Base-by-base conservation (phyloP, 2,888 invertebrate genomes). In the Punctoribates punctum region DNA sequence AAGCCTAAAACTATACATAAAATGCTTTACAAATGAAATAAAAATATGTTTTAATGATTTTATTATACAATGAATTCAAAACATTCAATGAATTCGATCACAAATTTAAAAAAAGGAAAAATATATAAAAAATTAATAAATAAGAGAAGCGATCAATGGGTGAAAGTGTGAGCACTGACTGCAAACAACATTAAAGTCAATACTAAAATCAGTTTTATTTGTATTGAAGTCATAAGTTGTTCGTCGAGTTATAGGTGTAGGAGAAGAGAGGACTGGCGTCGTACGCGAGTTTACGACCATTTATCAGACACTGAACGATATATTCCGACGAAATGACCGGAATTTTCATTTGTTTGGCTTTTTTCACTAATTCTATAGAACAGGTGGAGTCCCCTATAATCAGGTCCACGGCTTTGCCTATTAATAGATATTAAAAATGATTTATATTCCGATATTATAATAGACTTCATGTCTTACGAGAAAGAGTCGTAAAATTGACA, bases 251-350 rank as follows among this genome's bases (percentile, higher is more conserved):
- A 27, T 74, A 62, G 9, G 62, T 62, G 65, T 74, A 57, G 8
- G 74, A 62, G 60, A 75, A 75, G 13, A 27, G 72, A 29, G 70
- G 70, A 29, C 72, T 54, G 54, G 75, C 70, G 46, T 79, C 77
- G 73, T 73, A 78, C 29, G 86, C 88, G 87, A 84, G 83, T 48
- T 86, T 83, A 75, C 85, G 85, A 1, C 89, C 89, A 80, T 88
- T 88, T 77, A 91, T 88, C 54, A 91, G 84, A 80, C 88, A 88
- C 81, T 91, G 90, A 5, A 89, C 86, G 0, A 90, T 85, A 90
- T 90, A 91, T 1, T 87, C 87, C 0, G 89, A 88, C 0, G 90
- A 88, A 0, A 90, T 88, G 0, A 91, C 81, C 0, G 90, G 89
- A n/a, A 84, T 81, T n/a, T 80, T 86, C 81, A 88, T 87, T 74